Base-by-base conservation (phyloP, 1,140 invertebrate species). In the Caenorhabditis latens region DNA sequence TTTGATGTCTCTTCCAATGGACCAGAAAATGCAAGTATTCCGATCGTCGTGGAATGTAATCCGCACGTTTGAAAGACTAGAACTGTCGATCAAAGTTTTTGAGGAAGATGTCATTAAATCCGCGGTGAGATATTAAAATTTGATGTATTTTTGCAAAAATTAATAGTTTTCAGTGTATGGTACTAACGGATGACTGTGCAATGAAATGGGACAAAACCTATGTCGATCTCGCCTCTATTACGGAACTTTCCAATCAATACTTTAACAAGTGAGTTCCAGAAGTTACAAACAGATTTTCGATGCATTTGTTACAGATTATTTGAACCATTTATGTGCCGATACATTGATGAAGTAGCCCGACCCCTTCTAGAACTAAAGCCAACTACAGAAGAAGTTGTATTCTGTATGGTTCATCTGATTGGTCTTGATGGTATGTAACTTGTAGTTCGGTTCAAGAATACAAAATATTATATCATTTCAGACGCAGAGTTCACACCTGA, bases 11-110 rank as follows among this genome's bases (percentile, higher is more conserved):
- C 82, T 84, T 43, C 57, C 82, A 14, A 55, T 84, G 55, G 21
- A 84, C 43, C 32, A 79, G 21, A 79, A 79, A 50, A 79, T 79
- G 71, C 71, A 79, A 50, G n/a, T 79, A 13, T 79, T 79, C 46
- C 71, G 71, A 24, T 79, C 71, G 2, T 79, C 71, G 2, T 79
- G 71, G 71, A 79, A 79, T 32, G 71, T 79, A 13, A 46, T 79
- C 16, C 32, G 71, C 13, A 79, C 71, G 5, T 79, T 79, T 24
- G 71, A 79, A 42, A 42, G 71, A 48, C 40, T 79, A 32, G 71
- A 79, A 43, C 9, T 53, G 5, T 79, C 71, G 5, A n/a, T 79
- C 2, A 79, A 79, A n/a, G 14, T 79, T 24, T 79, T 79, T 53
- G 71, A 79, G 53, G 71, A 79, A 50, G n/a, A 42, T 19, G 71